Conservation (phyloP, 2,113 vertebrate species). For the Hippocampus comes region DNA sequence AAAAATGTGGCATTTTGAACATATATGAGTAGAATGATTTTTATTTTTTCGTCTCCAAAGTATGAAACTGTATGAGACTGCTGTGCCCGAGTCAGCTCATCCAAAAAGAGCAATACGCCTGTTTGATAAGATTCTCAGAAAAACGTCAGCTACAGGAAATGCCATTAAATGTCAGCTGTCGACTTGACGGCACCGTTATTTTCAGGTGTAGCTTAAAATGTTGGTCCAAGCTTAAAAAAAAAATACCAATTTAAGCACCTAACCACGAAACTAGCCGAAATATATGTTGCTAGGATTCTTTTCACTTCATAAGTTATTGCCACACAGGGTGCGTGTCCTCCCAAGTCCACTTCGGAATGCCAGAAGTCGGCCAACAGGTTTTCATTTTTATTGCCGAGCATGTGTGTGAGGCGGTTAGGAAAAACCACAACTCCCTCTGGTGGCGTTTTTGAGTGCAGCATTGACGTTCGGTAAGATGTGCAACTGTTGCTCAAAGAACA, state of each 20-base stretch:
- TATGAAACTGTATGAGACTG: neutral
- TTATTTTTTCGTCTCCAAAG: neutral
- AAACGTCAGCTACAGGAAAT: conserved; percentile 53
- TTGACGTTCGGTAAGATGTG: neutral
- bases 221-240: conserved; percentile 21
- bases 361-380: neutral
- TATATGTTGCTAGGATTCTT: neutral
- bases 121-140: conserved; percentile 55
- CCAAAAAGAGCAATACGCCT: conserved; percentile 9
- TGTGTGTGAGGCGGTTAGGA: neutral
- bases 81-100: neutral
- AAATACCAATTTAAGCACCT: too few relatives aligned
- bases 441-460: neutral
- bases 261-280: neutral
- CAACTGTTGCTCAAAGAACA: too few relatives aligned
- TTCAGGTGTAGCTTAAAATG: conserved; percentile 25
- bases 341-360: neutral
- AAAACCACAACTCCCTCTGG: neutral
- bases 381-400: neutral
- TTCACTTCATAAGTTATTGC: neutral
- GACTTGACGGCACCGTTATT: conserved; percentile 21
- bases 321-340: neutral
- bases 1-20: neutral
- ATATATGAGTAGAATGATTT: neutral
- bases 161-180: conserved; percentile 56